Evolutionary conservation across 2,888 invertebrate species (phyloP).

Genomic region (Bugula neritina): DNA sequence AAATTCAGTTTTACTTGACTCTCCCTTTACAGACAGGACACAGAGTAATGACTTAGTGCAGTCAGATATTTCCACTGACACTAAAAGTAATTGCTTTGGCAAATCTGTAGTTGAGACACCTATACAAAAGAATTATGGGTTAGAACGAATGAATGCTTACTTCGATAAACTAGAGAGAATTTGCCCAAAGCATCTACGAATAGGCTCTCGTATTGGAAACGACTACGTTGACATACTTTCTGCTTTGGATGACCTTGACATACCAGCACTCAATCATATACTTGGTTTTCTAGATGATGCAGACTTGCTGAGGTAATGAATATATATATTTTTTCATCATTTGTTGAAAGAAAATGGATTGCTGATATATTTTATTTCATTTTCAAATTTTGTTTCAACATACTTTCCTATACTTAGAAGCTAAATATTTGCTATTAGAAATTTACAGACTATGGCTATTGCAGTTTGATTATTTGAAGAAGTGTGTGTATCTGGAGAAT

Average conservation of each 20-base stretch:
- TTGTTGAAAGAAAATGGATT: too few species aligned
- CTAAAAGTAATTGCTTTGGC: not conserved
- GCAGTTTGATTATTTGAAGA: too few species aligned
- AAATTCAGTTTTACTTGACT: not conserved
- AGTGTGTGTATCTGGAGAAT: too few species aligned
- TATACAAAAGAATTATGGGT: not conserved
- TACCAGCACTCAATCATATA: conserved; percentile 32
- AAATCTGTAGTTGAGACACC: not conserved
- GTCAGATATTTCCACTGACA: not conserved
- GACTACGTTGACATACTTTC: conserved; percentile 37
- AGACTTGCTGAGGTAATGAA: conserved; percentile 37
- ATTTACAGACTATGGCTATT: too few species aligned
- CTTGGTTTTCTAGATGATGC: conserved; percentile 32
- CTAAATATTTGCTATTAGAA: too few species aligned
- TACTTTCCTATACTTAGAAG: too few species aligned
- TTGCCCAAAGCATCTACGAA: conserved; percentile 33
- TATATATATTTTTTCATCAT: too few species aligned
- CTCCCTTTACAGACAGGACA: not conserved
- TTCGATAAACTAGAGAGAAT: conserved; percentile 27
- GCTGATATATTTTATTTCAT: too few species aligned
- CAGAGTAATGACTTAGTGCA: too few species aligned
- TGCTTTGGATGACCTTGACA: conserved; percentile 34
- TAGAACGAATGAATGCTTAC: not conserved
- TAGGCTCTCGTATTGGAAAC: conserved; percentile 40
- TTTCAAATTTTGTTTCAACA: too few species aligned